Evolutionary conservation across 2,113 vertebrate genomes (phyloP).

Genomic region (Tichodroma muraria): DNA sequence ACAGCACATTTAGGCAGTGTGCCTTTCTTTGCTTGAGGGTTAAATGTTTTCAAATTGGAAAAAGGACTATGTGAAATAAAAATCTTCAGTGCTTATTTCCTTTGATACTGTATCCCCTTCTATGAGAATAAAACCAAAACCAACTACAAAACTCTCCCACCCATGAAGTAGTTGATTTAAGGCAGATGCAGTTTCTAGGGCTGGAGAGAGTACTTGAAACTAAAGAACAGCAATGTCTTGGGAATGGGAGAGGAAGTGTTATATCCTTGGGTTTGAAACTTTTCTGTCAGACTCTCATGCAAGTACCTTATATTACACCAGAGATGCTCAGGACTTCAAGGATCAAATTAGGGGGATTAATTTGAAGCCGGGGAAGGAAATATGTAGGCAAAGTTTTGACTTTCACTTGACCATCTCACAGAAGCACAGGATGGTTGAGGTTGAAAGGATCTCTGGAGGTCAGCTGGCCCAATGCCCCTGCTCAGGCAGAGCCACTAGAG

Average conservation of each 20-base stretch:
- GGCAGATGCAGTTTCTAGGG: background rate
- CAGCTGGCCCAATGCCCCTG: background rate
- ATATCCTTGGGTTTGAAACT: background rate
- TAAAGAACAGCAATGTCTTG: background rate
- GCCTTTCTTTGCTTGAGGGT: background rate
- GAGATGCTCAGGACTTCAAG: background rate
- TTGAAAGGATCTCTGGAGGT: background rate
- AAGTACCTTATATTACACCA: background rate
- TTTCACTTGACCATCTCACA: background rate
- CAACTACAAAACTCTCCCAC: background rate
- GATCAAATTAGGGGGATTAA: background rate
- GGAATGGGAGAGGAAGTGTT: background rate
- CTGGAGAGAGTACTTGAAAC: background rate
- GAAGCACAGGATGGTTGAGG: background rate
- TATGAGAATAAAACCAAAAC: background rate
- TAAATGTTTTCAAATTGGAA: background rate
- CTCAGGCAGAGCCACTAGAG: background rate
- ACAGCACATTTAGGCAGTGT: background rate
- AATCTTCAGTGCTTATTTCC: background rate
- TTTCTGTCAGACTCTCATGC: background rate
- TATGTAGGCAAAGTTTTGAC: background rate
- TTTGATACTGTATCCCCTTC: background rate
- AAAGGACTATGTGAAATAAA: background rate
- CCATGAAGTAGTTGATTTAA: slow-evolving; percentile 24
- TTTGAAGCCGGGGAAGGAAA: background rate